These are phyloP conservation scores for Drosophila algonquin DNA, from an alignment of 2,888 invertebrate species.

Conservation along the genomic window DNA sequence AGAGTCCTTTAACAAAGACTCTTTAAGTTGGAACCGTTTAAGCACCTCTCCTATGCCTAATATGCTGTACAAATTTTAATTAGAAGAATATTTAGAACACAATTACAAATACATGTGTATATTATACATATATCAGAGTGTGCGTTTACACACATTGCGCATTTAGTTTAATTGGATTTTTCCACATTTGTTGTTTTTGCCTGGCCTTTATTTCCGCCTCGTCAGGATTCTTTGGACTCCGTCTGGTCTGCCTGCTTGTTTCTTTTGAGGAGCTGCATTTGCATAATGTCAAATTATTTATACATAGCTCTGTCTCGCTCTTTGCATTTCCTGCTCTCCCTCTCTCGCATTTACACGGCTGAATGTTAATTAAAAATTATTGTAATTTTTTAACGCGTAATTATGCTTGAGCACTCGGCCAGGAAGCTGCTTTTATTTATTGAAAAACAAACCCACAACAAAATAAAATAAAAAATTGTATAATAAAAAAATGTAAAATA, in stretches of 20 bases:
- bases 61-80: no score
- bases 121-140: constrained; percentile 32
- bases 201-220: constrained; percentile 28
- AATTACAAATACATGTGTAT: not conserved
- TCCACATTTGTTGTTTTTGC: constrained; percentile 12
- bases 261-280: constrained; percentile 48
- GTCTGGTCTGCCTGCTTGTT: not conserved
- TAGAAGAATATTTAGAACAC: not conserved
- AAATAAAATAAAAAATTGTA: no score
- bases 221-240: constrained; percentile 20
- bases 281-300: constrained; percentile 74
- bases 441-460: constrained; percentile 23
- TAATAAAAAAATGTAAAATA: no score
- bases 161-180: constrained; percentile 65
- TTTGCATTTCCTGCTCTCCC: not conserved
- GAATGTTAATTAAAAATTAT: constrained; percentile 76
- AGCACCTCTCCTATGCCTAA: no score
- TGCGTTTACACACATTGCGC: constrained; percentile 26
- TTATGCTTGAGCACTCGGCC: constrained; percentile 61
- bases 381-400: constrained; percentile 70
- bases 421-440: constrained; percentile 53
- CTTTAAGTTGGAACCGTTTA: no score
- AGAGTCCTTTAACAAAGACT: no score
- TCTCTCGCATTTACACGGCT: constrained; percentile 14
- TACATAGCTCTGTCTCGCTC: constrained; percentile 46